These are phyloP conservation scores for Acromyrmex echinatior DNA, from an alignment of 1,140 invertebrate species.

Conservation along the genomic window DNA sequence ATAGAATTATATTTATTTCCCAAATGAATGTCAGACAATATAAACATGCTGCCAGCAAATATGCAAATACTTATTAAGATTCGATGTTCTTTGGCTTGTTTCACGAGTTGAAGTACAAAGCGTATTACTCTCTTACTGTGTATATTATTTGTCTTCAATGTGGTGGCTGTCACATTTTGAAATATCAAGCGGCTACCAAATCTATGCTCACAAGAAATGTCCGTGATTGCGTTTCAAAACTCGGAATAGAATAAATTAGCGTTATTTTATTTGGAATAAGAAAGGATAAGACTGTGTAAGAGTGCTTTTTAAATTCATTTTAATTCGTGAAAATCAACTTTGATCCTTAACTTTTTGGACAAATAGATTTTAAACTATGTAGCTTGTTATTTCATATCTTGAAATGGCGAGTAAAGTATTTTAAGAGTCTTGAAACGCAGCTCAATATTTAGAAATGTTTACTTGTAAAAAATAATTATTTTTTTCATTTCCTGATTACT, in stretches of 20 bases:
- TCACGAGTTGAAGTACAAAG: slow-evolving; percentile 18
- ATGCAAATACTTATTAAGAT: slow-evolving; percentile 68
- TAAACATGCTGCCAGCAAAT: slow-evolving; percentile 74
- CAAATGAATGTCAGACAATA: slow-evolving; percentile 72
- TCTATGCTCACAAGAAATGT: background rate
- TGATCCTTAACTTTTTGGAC: background rate
- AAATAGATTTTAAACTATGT: background rate
- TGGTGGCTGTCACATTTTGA: slow-evolving; percentile 12
- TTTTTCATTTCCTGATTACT: background rate
- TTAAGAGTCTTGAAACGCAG: background rate
- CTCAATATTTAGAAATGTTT: background rate
- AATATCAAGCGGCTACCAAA: slow-evolving; percentile 3
- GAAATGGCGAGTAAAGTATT: background rate
- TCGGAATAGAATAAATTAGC: background rate
- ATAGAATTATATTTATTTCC: slow-evolving; percentile 74
- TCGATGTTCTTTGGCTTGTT: slow-evolving; percentile 78
- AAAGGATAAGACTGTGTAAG: slow-evolving; percentile 12
- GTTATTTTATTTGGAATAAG: background rate
- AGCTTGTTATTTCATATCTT: background rate
- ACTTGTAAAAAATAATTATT: background rate
- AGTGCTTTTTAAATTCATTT: background rate
- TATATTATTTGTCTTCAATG: slow-evolving; percentile 50
- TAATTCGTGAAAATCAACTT: background rate
- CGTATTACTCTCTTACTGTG: slow-evolving; percentile 40
- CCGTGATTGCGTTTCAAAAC: background rate